Percentiles rank a stretch among this genome's conserved stretches.
Conservation (phyloP, 2,888 invertebrate genomes). For the Clanis bilineata region DNA sequence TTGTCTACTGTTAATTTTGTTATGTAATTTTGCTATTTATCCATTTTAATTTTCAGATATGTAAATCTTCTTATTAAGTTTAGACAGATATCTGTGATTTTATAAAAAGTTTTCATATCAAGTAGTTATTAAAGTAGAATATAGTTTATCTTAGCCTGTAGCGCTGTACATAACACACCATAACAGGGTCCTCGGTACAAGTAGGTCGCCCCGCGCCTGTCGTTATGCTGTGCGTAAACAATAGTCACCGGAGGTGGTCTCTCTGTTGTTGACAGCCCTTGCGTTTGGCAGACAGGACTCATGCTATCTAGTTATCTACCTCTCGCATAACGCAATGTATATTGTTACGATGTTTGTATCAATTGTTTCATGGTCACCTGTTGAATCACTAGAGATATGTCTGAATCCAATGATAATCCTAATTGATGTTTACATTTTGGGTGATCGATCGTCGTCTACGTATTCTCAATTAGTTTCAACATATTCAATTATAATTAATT, state of each 20-base stretch:
- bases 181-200: background rate
- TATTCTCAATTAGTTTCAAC: too few species aligned
- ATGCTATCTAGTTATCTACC: background rate
- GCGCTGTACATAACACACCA: background rate
- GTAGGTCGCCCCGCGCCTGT: conserved; percentile 26
- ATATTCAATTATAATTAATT: too few species aligned
- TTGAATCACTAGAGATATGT: background rate
- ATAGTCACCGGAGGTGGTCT: conserved; percentile 23
- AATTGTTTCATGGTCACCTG: conserved; percentile 1
- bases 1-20: too few species aligned
- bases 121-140: too few species aligned
- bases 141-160: too few species aligned
- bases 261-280: conserved; percentile 21
- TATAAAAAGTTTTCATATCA: too few species aligned
- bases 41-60: too few species aligned
- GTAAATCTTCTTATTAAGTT: too few species aligned
- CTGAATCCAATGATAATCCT: background rate
- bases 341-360: background rate
- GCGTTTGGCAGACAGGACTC: conserved; percentile 5
- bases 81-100: too few species aligned
- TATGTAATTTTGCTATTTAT: too few species aligned
- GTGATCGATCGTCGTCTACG: background rate
- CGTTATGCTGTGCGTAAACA: conserved; percentile 21
- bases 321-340: background rate
- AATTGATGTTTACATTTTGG: background rate